These are phyloP conservation scores for Zaprionus lachaisei DNA, from an alignment of 1,140 invertebrate genomes.

Conservation along the genomic window DNA sequence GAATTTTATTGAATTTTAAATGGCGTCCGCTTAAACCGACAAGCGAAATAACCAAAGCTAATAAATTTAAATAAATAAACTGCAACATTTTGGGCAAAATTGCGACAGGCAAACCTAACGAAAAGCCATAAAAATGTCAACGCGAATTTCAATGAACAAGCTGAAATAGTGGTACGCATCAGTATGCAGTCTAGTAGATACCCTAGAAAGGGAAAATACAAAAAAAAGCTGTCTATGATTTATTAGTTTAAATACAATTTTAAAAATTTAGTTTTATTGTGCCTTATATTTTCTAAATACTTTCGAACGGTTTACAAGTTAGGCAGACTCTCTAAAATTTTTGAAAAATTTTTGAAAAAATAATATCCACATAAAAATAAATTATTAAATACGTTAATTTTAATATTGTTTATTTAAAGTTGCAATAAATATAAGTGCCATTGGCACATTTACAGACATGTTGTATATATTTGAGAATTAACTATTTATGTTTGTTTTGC, in stretches of 20 bases:
- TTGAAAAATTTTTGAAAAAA: too few relatives aligned
- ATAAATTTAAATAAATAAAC: conserved; percentile 58
- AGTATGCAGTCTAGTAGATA: not conserved
- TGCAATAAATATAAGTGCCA: too few relatives aligned
- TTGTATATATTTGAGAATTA: not conserved
- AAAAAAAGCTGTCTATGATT: not conserved
- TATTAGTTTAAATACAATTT: too few relatives aligned
- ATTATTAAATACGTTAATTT: not conserved
- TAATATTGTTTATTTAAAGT: too few relatives aligned
- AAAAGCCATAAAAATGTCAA: conserved; percentile 65
- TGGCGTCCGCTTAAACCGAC: conserved; percentile 31
- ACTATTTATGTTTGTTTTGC: not conserved
- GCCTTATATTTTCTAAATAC: too few relatives aligned
- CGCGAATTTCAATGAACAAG: conserved; percentile 56
- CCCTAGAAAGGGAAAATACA: not conserved
- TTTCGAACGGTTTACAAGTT: too few relatives aligned
- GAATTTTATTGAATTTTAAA: conserved; percentile 31
- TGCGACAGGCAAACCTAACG: conserved; percentile 19
- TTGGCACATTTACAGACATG: not conserved
- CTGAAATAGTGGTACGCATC: not conserved
- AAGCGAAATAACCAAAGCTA: conserved; percentile 43
- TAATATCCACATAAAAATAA: not conserved
- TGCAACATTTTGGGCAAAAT: conserved; percentile 34
- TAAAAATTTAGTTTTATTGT: too few relatives aligned
- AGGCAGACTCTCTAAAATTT: too few relatives aligned